Evolutionary conservation across 2,888 invertebrate genomes (phyloP).

Genomic region (Eilema depressum): DNA sequence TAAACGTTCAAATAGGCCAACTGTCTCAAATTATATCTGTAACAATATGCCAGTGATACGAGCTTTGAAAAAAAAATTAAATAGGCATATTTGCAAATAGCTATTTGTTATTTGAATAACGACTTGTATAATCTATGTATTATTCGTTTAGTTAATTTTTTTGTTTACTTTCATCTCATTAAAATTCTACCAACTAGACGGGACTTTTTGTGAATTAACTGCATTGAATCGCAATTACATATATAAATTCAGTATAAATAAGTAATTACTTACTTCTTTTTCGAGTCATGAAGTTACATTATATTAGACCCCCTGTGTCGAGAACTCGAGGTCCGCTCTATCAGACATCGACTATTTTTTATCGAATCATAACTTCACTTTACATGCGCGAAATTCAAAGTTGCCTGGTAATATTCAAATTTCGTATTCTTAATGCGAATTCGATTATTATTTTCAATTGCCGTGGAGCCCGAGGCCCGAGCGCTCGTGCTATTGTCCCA

Average conservation of each 20-base stretch:
- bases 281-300: slow-evolving; percentile 13
- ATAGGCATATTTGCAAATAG: not conserved
- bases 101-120: not conserved
- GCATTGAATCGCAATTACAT: not conserved
- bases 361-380: slow-evolving; percentile 13
- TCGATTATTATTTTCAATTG: slow-evolving; percentile 84
- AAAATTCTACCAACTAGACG: not conserved
- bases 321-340: slow-evolving; percentile 18
- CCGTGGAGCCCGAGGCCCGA: slow-evolving; percentile 67
- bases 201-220: not conserved
- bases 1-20: slow-evolving; percentile 6
- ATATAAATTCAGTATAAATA: slow-evolving; percentile 19
- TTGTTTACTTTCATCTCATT: not conserved
- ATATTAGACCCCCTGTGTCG: slow-evolving; percentile 13
- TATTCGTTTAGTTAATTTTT: not conserved
- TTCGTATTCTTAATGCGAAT: slow-evolving; percentile 81
- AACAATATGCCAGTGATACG: not conserved
- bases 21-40: slow-evolving; percentile 3
- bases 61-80: not conserved
- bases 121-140: not conserved
- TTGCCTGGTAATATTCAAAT: slow-evolving; percentile 78
- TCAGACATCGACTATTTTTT: slow-evolving; percentile 16
- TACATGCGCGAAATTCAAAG: slow-evolving; percentile 77
- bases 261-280: slow-evolving; percentile 26
- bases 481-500: slow-evolving; percentile 71